Percentiles rank a stretch among this genome's conserved stretches.
phyloP scores from a whole-genome alignment of 2,113 vertebrate genomes.

The Garra rufa region DNA sequence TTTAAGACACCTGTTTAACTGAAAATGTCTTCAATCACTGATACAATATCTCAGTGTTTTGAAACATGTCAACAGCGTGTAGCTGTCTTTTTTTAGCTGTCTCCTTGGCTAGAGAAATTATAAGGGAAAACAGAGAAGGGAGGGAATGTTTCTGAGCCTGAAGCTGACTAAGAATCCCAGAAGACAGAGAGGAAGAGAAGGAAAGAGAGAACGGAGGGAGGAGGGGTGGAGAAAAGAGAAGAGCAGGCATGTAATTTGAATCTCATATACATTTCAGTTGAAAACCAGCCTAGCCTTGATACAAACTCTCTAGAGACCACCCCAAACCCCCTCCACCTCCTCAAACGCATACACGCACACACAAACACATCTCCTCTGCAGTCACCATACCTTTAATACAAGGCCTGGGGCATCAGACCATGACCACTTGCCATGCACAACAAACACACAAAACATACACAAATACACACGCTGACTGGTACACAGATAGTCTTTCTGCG shows the following conservation, averaged over 20 bases:
- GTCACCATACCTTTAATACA: slow-evolving; percentile 57
- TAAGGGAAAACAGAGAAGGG: slow-evolving; percentile 25
- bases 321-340: slow-evolving; percentile 54
- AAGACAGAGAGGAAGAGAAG: slow-evolving; percentile 64
- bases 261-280: slow-evolving; percentile 84
- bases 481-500: slow-evolving; percentile 26
- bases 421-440: slow-evolving; percentile 20
- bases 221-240: slow-evolving; percentile 62
- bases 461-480: background rate
- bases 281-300: slow-evolving; percentile 79
- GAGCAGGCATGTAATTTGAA: slow-evolving; percentile 73
- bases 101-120: slow-evolving; percentile 28
- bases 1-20: background rate
- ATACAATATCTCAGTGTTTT: background rate
- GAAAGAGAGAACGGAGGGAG: slow-evolving; percentile 38
- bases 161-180: slow-evolving; percentile 74
- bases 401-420: slow-evolving; percentile 40
- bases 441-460: slow-evolving; percentile 7
- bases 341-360: slow-evolving; percentile 55
- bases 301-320: slow-evolving; percentile 72
- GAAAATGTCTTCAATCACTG: background rate
- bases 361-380: slow-evolving; percentile 62
- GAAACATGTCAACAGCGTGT: slow-evolving; percentile 21
- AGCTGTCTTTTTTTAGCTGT: slow-evolving; percentile 21
- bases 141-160: slow-evolving; percentile 60